A percentile compares a stretch with the other conserved stretches of the same genome.
Evolutionary conservation across 2,888 invertebrate genomes (phyloP).

Genomic region (Teleiodes luculella): DNA sequence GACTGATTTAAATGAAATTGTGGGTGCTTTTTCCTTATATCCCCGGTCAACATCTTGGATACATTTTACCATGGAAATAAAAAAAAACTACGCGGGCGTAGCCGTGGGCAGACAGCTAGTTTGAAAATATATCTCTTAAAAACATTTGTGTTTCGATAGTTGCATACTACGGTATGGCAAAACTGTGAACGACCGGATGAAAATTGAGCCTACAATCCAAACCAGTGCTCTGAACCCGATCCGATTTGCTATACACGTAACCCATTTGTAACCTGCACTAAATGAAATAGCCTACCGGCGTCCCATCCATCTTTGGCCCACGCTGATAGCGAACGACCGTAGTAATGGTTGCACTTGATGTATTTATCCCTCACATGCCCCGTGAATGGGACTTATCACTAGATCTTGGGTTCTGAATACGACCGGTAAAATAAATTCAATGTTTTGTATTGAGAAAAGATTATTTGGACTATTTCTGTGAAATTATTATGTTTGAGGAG

Average conservation of each 20-base stretch:
- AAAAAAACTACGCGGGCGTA: too few relatives aligned
- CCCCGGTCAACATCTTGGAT: too few relatives aligned
- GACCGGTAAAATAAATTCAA: constrained; percentile 8
- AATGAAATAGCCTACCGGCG: constrained; percentile 34
- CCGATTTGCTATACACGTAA: constrained; percentile 35
- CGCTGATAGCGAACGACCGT: constrained; percentile 27
- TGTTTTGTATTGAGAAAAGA: not conserved
- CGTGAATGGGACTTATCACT: constrained; percentile 18
- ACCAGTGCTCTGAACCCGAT: constrained; percentile 22
- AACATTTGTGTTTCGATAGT: too few relatives aligned
- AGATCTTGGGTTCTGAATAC: constrained; percentile 25
- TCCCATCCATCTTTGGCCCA: constrained; percentile 36
- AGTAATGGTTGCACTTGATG: constrained; percentile 18
- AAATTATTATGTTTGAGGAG: too few relatives aligned
- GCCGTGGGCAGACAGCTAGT: too few relatives aligned
- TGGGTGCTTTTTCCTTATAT: too few relatives aligned
- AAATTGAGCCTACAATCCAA: not conserved
- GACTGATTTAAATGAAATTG: too few relatives aligned
- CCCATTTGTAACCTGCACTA: constrained; percentile 36
- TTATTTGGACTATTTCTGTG: not conserved
- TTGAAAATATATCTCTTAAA: too few relatives aligned
- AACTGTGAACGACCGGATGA: too few relatives aligned
- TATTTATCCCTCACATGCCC: constrained; percentile 15
- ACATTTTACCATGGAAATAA: too few relatives aligned
- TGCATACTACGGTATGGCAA: too few relatives aligned